Percentiles rank a stretch among this genome's conserved stretches.
These are phyloP conservation scores for Patagioenas fasciata DNA, from an alignment of 2,113 vertebrate species.

Conservation along the genomic window DNA sequence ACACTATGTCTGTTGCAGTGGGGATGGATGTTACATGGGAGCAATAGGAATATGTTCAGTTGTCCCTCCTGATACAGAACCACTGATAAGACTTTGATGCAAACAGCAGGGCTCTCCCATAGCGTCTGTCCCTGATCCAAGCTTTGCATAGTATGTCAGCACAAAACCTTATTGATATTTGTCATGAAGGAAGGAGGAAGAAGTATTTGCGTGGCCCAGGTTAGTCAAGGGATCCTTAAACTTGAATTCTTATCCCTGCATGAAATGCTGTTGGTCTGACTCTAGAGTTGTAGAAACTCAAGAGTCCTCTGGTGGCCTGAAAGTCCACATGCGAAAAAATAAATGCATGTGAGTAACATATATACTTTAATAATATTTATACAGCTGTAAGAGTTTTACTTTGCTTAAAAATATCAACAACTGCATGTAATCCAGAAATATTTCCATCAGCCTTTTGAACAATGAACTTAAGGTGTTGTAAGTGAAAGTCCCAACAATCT, in stretches of 20 bases:
- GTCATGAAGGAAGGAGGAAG: background rate
- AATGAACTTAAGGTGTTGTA: background rate
- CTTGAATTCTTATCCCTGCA: background rate
- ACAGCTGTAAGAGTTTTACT: constrained; percentile 52
- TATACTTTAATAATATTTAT: constrained; percentile 53
- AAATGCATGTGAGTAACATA: background rate
- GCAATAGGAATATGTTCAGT: background rate
- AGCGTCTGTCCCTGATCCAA: background rate
- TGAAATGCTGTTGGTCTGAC: background rate
- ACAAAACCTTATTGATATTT: background rate
- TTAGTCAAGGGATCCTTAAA: background rate
- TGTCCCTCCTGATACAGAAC: background rate
- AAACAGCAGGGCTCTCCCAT: background rate
- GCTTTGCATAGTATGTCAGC: background rate
- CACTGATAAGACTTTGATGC: background rate
- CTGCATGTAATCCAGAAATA: constrained; percentile 17
- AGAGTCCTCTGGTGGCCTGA: background rate
- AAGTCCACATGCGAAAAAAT: background rate
- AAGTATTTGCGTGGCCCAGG: background rate
- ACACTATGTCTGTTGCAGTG: background rate
- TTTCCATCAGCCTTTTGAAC: constrained; percentile 31
- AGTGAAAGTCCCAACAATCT: background rate
- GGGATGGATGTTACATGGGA: background rate
- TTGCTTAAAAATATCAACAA: constrained; percentile 36
- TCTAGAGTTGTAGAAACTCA: background rate